phyloP scores from a whole-genome alignment of 2,113 vertebrate species.

The Spea bombifrons region DNA sequence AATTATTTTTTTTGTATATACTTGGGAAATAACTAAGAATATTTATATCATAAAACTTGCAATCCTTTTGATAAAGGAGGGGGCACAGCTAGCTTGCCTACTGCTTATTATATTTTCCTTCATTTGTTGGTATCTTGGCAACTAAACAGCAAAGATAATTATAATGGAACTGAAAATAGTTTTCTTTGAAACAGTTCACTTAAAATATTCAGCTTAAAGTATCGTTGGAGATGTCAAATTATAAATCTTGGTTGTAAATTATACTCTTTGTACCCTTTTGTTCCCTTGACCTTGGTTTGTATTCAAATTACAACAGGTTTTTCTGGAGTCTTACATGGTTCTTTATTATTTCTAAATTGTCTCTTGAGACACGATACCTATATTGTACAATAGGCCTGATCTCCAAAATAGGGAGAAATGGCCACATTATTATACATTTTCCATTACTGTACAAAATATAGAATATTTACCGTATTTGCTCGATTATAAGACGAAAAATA shows the following conservation, averaged over 20 bases:
- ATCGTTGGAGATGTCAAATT: slow-evolving; percentile 46
- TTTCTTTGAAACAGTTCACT: slow-evolving; percentile 59
- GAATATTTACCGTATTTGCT: too few relatives aligned
- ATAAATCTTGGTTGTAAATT: too few relatives aligned
- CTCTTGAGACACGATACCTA: slow-evolving; percentile 3
- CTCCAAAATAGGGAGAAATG: too few relatives aligned
- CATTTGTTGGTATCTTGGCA: slow-evolving; percentile 68
- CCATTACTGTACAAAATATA: too few relatives aligned
- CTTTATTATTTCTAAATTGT: slow-evolving; percentile 32
- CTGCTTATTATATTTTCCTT: slow-evolving; percentile 57
- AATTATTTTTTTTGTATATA: slow-evolving; percentile 46
- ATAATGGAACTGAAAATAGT: slow-evolving; percentile 66
- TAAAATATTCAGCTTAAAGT: slow-evolving; percentile 54
- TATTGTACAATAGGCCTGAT: too few relatives aligned
- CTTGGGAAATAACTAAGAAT: slow-evolving; percentile 57
- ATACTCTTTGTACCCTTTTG: too few relatives aligned
- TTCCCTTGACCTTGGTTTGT: too few relatives aligned
- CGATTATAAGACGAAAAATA: too few relatives aligned
- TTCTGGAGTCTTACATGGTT: slow-evolving; percentile 54
- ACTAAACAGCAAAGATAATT: slow-evolving; percentile 58
- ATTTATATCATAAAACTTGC: slow-evolving; percentile 57
- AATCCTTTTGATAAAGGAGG: slow-evolving; percentile 62
- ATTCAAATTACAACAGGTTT: slow-evolving; percentile 46
- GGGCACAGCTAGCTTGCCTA: slow-evolving; percentile 51
- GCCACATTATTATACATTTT: too few relatives aligned